Percentiles rank a stretch among this genome's conserved stretches.
Evolutionary conservation across 2,113 vertebrate species (phyloP).

Genomic region (Dipodomys stephensi): DNA sequence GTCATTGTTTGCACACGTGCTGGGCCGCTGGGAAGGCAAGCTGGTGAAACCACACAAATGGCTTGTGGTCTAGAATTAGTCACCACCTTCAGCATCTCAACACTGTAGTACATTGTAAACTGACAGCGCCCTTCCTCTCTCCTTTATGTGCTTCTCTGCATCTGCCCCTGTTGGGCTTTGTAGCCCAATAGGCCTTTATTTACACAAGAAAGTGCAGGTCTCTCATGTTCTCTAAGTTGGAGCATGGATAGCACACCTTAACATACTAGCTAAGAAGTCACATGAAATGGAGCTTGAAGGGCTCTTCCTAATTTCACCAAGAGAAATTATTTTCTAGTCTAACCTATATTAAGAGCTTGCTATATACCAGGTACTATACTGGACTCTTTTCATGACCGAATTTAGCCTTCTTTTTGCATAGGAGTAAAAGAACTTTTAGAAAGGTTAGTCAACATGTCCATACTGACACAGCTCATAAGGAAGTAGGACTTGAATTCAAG

Average conservation of each 20-base stretch:
- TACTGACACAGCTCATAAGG: not conserved
- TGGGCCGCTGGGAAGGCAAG: not conserved
- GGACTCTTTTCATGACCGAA: not conserved
- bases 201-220: not conserved
- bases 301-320: not conserved
- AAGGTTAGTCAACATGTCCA: not conserved
- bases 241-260: not conserved
- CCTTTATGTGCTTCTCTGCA: not conserved
- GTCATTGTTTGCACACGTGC: conserved; percentile 1
- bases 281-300: not conserved
- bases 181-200: not conserved
- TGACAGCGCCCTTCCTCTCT: not conserved
- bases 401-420: not conserved
- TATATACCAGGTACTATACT: not conserved
- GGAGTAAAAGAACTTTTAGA: not conserved
- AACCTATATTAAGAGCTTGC: not conserved
- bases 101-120: not conserved
- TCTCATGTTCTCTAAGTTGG: not conserved
- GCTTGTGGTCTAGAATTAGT: conserved; percentile 48
- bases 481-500: not conserved
- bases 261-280: not conserved
- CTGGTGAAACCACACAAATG: conserved; percentile 18
- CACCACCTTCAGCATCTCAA: not conserved
- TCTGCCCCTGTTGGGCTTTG: not conserved
- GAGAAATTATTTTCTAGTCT: not conserved